Evolutionary conservation across 2,888 invertebrate genomes (phyloP).

Genomic region (Cartodere bifasciata): DNA sequence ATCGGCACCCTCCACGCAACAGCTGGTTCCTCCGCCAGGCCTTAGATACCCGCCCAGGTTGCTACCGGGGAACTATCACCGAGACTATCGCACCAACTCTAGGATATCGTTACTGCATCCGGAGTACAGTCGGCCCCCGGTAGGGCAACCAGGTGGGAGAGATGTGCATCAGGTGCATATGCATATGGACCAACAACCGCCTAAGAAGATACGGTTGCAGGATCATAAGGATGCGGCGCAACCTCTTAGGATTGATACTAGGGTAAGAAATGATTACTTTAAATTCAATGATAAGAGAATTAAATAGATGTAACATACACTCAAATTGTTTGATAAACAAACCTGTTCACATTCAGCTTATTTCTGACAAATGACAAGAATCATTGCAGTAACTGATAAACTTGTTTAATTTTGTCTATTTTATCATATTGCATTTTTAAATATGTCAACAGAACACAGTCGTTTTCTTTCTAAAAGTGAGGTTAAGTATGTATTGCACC

Average conservation of each 20-base stretch:
- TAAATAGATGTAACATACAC: too few species aligned
- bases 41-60: conserved; percentile 28
- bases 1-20: conserved; percentile 35
- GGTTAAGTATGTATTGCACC: too few species aligned
- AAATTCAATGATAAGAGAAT: too few species aligned
- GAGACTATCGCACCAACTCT: conserved; percentile 34
- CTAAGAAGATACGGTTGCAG: conserved; percentile 54
- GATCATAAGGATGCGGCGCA: conserved; percentile 39
- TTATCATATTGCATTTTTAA: too few species aligned
- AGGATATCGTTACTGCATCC: conserved; percentile 57
- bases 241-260: conserved; percentile 55
- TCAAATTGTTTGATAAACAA: too few species aligned
- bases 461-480: too few species aligned
- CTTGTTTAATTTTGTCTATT: too few species aligned
- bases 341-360: too few species aligned
- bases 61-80: conserved; percentile 33
- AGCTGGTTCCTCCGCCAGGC: background rate
- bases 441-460: too few species aligned
- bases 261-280: too few species aligned
- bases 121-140: conserved; percentile 31
- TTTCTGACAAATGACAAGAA: too few species aligned
- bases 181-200: conserved; percentile 41
- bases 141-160: conserved; percentile 17
- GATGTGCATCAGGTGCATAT: conserved; percentile 32
- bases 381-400: too few species aligned